Percentiles rank a stretch among this genome's conserved stretches.
These are phyloP conservation scores for Cephus pulcher DNA, from an alignment of 2,888 invertebrate species.

Conservation along the genomic window DNA sequence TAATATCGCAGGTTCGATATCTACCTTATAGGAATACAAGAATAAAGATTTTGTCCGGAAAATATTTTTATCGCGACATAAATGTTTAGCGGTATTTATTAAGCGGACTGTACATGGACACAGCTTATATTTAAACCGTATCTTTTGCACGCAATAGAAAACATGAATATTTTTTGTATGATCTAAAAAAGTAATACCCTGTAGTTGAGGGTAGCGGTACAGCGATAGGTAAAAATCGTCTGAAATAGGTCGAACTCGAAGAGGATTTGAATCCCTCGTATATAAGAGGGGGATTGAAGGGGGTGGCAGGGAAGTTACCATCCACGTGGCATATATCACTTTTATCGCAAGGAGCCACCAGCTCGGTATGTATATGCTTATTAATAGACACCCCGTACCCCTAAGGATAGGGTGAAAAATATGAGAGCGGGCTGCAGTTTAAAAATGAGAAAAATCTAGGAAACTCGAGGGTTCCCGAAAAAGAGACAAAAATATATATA, in stretches of 20 bases:
- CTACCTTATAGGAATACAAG: too few relatives aligned
- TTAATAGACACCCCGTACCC: conserved; percentile 40
- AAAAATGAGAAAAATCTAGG: conserved; percentile 16
- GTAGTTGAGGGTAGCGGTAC: neutral
- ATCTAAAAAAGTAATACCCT: neutral
- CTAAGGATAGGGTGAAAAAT: conserved; percentile 14
- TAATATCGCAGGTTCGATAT: too few relatives aligned
- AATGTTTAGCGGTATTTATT: neutral
- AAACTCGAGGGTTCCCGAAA: neutral
- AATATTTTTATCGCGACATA: too few relatives aligned
- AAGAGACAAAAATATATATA: neutral
- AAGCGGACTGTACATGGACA: neutral
- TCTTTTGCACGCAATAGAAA: neutral
- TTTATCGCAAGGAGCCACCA: conserved; percentile 46
- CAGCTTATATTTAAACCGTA: neutral
- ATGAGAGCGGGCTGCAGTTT: conserved; percentile 3
- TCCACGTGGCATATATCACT: conserved; percentile 38
- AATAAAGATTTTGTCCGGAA: too few relatives aligned
- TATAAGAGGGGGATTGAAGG: neutral
- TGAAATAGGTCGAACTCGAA: conserved; percentile 1
- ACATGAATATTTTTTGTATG: neutral
- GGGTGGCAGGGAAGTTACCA: neutral
- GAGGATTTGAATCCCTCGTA: neutral
- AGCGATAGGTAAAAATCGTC: neutral
- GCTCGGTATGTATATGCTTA: conserved; percentile 35